A percentile compares a stretch with the other conserved stretches of the same genome.
phyloP scores from a whole-genome alignment of 1,140 invertebrate genomes.

The Homarus americanus region DNA sequence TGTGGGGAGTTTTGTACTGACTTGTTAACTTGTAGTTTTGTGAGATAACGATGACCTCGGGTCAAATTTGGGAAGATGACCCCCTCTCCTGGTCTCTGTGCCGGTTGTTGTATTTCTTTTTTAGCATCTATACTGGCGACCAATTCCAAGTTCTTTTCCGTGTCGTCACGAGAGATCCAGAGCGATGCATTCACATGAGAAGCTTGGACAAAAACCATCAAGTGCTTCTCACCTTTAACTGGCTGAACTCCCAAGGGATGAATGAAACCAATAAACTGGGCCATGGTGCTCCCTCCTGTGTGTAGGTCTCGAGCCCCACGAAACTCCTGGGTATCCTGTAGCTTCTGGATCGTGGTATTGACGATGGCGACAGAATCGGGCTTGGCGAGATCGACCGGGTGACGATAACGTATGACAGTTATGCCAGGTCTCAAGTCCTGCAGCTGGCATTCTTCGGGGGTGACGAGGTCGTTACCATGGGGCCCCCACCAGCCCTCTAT shows the following conservation, averaged over 20 bases:
- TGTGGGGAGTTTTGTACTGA: background rate
- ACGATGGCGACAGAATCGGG: slow-evolving; percentile 89
- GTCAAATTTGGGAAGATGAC: slow-evolving; percentile 17
- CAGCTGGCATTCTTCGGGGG: slow-evolving; percentile 86
- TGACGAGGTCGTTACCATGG: slow-evolving; percentile 86
- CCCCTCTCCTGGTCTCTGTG: slow-evolving; percentile 2
- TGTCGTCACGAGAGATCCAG: slow-evolving; percentile 55
- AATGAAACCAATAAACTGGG: slow-evolving; percentile 87
- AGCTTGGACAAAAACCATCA: slow-evolving; percentile 76
- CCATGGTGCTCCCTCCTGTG: slow-evolving; percentile 76
- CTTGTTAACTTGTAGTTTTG: slow-evolving; percentile 24
- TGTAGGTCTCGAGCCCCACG: slow-evolving; percentile 84
- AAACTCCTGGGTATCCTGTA: slow-evolving; percentile 83
- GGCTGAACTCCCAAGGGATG: slow-evolving; percentile 87
- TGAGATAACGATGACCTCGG: slow-evolving; percentile 24
- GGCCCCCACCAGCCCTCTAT: slow-evolving; percentile 93
- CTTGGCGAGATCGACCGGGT: slow-evolving; percentile 90
- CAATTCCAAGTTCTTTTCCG: slow-evolving; percentile 25
- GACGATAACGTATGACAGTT: slow-evolving; percentile 91
- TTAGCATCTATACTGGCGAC: slow-evolving; percentile 32
- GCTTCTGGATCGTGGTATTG: slow-evolving; percentile 89
- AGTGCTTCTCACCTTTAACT: slow-evolving; percentile 75
- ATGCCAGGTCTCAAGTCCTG: slow-evolving; percentile 91
- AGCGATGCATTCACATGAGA: slow-evolving; percentile 74
- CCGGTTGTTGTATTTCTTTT: slow-evolving; percentile 21